Evolutionary conservation across 2,888 invertebrate species (phyloP).

Genomic region (Argyresthia goedartella): DNA sequence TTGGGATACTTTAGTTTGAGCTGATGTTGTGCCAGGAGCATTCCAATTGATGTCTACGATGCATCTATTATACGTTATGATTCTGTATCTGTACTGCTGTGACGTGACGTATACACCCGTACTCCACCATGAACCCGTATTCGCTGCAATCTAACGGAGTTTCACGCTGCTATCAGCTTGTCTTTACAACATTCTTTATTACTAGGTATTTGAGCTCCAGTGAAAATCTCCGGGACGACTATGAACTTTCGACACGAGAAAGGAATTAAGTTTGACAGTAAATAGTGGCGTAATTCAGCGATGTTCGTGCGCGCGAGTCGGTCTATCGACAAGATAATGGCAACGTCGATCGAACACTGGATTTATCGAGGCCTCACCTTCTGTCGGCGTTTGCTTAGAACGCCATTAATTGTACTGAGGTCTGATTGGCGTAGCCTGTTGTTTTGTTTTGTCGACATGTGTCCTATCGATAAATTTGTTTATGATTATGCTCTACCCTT

Average conservation of each 20-base stretch:
- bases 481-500: background rate
- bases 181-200: background rate
- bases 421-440: background rate
- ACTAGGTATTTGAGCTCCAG: background rate
- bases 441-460: background rate
- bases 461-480: background rate
- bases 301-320: conserved; percentile 65
- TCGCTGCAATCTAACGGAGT: background rate
- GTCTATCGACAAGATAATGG: conserved; percentile 65
- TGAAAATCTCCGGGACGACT: conserved; percentile 5
- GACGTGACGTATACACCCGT: no score
- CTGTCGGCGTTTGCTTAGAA: conserved; percentile 36
- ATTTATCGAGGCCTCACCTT: conserved; percentile 34
- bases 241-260: conserved; percentile 57
- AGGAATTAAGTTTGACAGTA: conserved; percentile 66
- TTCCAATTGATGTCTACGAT: no score
- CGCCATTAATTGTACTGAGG: conserved; percentile 38
- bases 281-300: conserved; percentile 63
- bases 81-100: no score
- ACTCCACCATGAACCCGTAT: no score
- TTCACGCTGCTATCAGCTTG: background rate
- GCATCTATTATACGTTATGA: no score
- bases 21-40: no score
- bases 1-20: no score
- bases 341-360: conserved; percentile 29